Conservation (phyloP, 2,888 invertebrate species). For the Thalpophila matura region DNA sequence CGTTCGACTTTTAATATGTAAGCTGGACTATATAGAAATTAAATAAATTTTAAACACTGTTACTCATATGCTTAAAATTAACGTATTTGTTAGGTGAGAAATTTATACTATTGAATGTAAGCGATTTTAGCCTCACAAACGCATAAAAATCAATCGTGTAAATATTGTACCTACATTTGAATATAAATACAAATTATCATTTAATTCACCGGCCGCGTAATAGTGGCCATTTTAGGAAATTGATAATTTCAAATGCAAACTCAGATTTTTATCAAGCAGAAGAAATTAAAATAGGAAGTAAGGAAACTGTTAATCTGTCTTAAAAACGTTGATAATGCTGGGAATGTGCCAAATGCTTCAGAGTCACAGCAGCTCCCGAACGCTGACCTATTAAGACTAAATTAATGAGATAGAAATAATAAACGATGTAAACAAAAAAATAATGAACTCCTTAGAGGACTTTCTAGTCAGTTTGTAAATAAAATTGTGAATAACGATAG, state of each 20-base stretch:
- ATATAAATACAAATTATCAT: constrained; percentile 66
- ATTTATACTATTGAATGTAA: constrained; percentile 87
- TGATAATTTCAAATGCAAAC: constrained; percentile 67
- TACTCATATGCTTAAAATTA: constrained; percentile 89
- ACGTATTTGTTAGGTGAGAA: constrained; percentile 85
- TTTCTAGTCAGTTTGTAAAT: constrained; percentile 90
- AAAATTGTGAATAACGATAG: constrained; percentile 89
- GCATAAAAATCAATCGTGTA: constrained; percentile 82
- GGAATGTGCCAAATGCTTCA: constrained; percentile 89
- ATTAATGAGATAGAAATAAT: constrained; percentile 78
- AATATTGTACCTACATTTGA: constrained; percentile 75
- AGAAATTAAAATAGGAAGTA: constrained; percentile 75
- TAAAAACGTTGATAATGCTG: constrained; percentile 80
- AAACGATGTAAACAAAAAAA: constrained; percentile 78
- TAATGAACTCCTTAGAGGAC: constrained; percentile 83
- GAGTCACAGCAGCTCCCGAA: constrained; percentile 78
- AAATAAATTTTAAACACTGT: constrained; percentile 90
- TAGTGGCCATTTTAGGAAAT: constrained; percentile 55
- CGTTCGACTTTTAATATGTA: constrained; percentile 82
- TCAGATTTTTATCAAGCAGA: constrained; percentile 77
- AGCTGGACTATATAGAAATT: constrained; percentile 83
- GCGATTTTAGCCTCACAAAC: constrained; percentile 84
- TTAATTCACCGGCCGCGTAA: constrained; percentile 50
- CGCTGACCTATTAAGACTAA: constrained; percentile 83
- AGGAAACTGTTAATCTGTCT: constrained; percentile 78